Evolutionary conservation across 2,797 vertebrate species (phyloP), one percentile per base, ranked within the genome.

Genomic region (Odontamblyopus lacepedii): DNA sequence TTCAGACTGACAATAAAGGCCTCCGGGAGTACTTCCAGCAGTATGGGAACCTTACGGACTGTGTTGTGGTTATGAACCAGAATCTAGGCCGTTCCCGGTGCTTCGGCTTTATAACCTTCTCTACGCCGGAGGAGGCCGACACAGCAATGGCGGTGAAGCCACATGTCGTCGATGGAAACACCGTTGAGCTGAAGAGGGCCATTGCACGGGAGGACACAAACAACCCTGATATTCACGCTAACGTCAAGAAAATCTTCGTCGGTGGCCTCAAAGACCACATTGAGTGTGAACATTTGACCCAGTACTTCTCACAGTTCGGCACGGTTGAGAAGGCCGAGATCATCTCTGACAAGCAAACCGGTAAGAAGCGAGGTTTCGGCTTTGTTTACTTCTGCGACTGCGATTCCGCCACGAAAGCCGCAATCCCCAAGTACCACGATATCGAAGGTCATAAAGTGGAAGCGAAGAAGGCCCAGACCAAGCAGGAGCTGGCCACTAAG

Each of bases 81-180:
- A 95, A 95, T 76, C 93, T 97, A 59, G 96, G 96, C 71, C 95
- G 97, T 63, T 98, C 97, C 64, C 97, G 97, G 56, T 98, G 97
- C 76, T 99, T 99, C 89, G 97, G 97, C 73, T 99, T 98, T 87
- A 97, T 99, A 87, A 99, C 98, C 85, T 99, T 96, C 91, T 95
- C 96, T 44, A 92, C 93, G 0, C 94, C 96, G 81, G 96, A 97
- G 92, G 97, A 98, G 93, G 97, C 97, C 69, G 97, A 98, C 77
- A 94, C 96, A 82, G 98, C 97, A 91, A 97, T 99, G 97, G 95
- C 95, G 82, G 96, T 96, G 68, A 96, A 96, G 72, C 97, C 98
- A 67, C 98, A 99, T 86, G 95, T 96, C 50, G 93, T 99, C 80
- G 98, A 99, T 86, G 96, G 96, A 73, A 96, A 96, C 90, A 95